These are phyloP conservation scores for Chiloscyllium plagiosum DNA, from an alignment of 2,113 vertebrate genomes.

Conservation along the genomic window DNA sequence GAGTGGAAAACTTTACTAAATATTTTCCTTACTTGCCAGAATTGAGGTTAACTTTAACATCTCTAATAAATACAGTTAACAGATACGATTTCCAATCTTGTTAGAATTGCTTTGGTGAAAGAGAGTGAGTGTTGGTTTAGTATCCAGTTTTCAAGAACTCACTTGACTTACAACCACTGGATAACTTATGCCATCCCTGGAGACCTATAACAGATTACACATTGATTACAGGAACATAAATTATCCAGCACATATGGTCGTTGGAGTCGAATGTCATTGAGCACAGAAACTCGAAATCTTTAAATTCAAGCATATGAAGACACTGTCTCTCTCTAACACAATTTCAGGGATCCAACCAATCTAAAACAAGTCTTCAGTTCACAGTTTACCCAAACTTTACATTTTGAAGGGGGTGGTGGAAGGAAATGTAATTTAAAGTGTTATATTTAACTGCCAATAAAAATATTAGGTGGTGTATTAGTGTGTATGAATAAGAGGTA, in stretches of 20 bases:
- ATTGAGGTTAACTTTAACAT: not conserved
- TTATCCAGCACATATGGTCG: slow-evolving; percentile 10
- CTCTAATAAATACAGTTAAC: not conserved
- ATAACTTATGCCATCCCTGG: not conserved
- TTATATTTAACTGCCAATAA: not conserved
- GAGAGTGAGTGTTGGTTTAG: not conserved
- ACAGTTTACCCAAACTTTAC: not conserved
- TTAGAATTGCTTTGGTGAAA: not conserved
- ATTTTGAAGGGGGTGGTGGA: not conserved
- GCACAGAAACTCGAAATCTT: not conserved
- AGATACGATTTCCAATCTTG: not conserved
- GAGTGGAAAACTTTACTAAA: not conserved
- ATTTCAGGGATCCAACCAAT: not conserved
- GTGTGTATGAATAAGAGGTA: not conserved
- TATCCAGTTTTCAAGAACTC: not conserved
- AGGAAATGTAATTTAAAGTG: not conserved
- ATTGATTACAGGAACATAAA: slow-evolving; percentile 34
- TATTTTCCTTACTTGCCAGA: not conserved
- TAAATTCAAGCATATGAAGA: not conserved
- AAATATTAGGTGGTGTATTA: not conserved
- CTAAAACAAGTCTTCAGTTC: not conserved
- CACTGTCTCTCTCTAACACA: not conserved
- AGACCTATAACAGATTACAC: slow-evolving; percentile 10
- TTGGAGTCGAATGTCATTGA: slow-evolving; percentile 22
- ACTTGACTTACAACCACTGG: not conserved